Conservation (phyloP, 1,140 invertebrate species). For the Cotesia glomerata region DNA sequence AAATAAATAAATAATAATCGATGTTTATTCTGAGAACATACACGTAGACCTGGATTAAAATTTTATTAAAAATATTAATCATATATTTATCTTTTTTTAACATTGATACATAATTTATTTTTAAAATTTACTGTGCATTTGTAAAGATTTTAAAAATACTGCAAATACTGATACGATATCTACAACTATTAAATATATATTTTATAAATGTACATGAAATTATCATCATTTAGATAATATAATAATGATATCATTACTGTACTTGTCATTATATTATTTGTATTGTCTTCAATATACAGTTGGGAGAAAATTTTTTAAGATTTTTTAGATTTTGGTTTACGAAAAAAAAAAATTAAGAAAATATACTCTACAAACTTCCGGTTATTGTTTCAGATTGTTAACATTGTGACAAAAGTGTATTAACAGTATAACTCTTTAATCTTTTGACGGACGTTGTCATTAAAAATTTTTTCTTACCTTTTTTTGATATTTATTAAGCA, state of each 20-base stretch:
- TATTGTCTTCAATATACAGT: neutral
- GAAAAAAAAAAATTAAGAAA: neutral
- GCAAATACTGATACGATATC: slow-evolving; percentile 28
- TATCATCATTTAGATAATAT: slow-evolving; percentile 17
- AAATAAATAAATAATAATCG: slow-evolving; percentile 31
- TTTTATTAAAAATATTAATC: neutral
- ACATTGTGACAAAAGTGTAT: slow-evolving; percentile 18
- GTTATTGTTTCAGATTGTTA: slow-evolving; percentile 24
- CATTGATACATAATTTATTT: neutral
- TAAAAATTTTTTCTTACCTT: slow-evolving; percentile 11
- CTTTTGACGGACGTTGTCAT: neutral
- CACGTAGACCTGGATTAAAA: neutral
- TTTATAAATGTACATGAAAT: slow-evolving; percentile 6
- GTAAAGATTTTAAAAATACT: neutral
- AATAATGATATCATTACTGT: neutral
- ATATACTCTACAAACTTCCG: slow-evolving; percentile 22
- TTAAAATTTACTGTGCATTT: neutral
- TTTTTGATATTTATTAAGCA: slow-evolving; percentile 1
- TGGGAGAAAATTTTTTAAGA: neutral
- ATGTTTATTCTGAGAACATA: neutral
- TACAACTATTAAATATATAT: neutral
- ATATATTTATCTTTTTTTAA: neutral
- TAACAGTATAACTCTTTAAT: neutral
- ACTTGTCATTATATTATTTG: neutral
- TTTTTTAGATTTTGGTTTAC: slow-evolving; percentile 7